These are phyloP conservation scores for Arctia plantaginis DNA, from an alignment of 2,888 invertebrate genomes.

Conservation along the genomic window DNA sequence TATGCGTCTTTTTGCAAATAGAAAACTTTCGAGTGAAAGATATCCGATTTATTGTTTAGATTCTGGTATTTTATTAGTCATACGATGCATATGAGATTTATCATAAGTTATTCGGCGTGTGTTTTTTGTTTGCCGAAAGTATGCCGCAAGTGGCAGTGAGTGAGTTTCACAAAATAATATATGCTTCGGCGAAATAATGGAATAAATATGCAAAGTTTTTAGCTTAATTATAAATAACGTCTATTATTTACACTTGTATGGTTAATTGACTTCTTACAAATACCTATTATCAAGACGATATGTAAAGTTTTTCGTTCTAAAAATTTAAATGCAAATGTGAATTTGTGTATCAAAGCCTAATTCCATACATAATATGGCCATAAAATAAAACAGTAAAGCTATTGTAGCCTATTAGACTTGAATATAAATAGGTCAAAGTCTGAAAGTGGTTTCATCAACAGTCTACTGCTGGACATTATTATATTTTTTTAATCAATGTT, in stretches of 20 bases:
- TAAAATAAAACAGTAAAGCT: background rate
- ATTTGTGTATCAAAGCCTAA: background rate
- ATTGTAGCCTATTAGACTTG: background rate
- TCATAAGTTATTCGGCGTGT: constrained; percentile 23
- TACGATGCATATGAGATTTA: constrained; percentile 32
- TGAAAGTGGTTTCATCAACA: too few species aligned
- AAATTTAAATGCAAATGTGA: background rate
- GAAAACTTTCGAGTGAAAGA: constrained; percentile 24
- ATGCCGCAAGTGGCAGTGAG: constrained; percentile 28
- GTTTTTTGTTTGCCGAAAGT: constrained; percentile 26
- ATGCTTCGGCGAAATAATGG: constrained; percentile 2
- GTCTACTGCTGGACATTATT: too few species aligned
- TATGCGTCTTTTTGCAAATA: background rate
- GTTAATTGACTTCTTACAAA: background rate
- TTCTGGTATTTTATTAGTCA: constrained; percentile 26
- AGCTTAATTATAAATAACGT: constrained; percentile 2
- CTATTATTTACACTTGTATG: constrained; percentile 1
- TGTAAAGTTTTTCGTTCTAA: background rate
- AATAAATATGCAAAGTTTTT: constrained; percentile 6
- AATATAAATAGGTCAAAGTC: too few species aligned
- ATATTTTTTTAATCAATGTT: too few species aligned
- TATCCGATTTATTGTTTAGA: constrained; percentile 16
- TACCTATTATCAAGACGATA: background rate
- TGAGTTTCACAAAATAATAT: constrained; percentile 22
- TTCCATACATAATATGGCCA: background rate